These are phyloP conservation scores for Drosophila malerkotliana DNA, from an alignment of 1,140 invertebrate species.

Conservation along the genomic window DNA sequence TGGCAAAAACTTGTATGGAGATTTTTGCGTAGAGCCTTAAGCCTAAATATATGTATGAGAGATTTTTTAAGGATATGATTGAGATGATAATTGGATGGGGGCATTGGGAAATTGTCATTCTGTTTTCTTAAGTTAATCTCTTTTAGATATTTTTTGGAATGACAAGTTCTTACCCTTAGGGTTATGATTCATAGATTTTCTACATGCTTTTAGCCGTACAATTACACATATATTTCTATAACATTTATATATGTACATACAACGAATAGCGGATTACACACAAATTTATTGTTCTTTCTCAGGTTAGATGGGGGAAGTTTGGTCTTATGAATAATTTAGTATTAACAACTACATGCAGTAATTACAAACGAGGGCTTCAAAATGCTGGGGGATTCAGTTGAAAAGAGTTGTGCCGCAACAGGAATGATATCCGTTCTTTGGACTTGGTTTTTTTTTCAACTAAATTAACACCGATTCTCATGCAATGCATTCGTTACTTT, in stretches of 20 bases:
- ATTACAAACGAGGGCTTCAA: conserved; percentile 15
- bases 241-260: conserved; percentile 28
- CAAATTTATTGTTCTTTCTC: conserved; percentile 29
- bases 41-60: conserved; percentile 49
- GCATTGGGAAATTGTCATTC: conserved; percentile 22
- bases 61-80: conserved; percentile 16
- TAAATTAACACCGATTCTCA: conserved; percentile 77
- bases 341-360: conserved; percentile 59
- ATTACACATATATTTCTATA: conserved; percentile 26
- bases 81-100: background rate
- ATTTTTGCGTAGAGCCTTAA: conserved; percentile 53
- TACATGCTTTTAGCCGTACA: conserved; percentile 48
- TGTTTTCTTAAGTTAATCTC: background rate
- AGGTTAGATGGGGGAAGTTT: conserved; percentile 21
- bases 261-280: conserved; percentile 26
- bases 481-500: conserved; percentile 75
- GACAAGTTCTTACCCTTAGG: conserved; percentile 22
- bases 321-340: conserved; percentile 56
- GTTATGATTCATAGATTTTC: conserved; percentile 21
- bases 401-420: conserved; percentile 36
- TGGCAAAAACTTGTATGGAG: conserved; percentile 45
- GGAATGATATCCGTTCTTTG: conserved; percentile 15
- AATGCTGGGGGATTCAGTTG: conserved; percentile 32
- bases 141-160: conserved; percentile 9
- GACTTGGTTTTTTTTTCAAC: conserved; percentile 35